Percentiles rank a stretch among this genome's conserved stretches.
phyloP scores from a whole-genome alignment of 2,113 vertebrate genomes.

The Channa maculata region DNA sequence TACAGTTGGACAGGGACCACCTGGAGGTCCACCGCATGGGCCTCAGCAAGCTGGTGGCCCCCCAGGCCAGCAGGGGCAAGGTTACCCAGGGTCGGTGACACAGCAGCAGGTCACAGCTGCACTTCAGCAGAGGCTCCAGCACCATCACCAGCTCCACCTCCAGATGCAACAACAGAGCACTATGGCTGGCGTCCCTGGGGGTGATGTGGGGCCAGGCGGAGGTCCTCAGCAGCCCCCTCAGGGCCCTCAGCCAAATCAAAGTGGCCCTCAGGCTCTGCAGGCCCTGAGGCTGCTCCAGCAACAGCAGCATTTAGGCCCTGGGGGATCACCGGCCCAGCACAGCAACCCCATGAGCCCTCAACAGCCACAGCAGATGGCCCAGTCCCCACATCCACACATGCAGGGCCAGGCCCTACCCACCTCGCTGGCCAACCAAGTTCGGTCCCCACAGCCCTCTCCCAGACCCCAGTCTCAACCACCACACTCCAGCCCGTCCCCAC shows the following conservation, averaged over 20 bases:
- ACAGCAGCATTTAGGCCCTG: conserved; percentile 81
- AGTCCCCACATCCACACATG: conserved; percentile 89
- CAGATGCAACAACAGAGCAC: conserved; percentile 82
- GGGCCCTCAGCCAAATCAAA: conserved; percentile 76
- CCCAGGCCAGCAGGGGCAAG: conserved; percentile 87
- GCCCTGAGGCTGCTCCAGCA: conserved; percentile 87
- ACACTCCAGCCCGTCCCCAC: conserved; percentile 96
- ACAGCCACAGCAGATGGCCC: conserved; percentile 89
- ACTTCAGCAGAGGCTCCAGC: conserved; percentile 82
- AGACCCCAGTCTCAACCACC: conserved; percentile 95
- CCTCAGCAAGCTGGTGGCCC: conserved; percentile 81
- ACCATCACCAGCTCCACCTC: conserved; percentile 79
- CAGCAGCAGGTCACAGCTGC: conserved; percentile 82
- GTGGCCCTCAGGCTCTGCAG: conserved; percentile 83
- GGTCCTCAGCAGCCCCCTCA: conserved; percentile 89
- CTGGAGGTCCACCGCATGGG: conserved; percentile 75
- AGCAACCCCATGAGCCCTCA: conserved; percentile 91
- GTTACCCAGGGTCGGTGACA: conserved; percentile 78
- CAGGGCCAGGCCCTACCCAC: conserved; percentile 89
- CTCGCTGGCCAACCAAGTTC: conserved; percentile 95
- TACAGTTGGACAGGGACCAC: conserved; percentile 85
- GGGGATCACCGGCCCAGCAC: conserved; percentile 88
- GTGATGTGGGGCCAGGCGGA: conserved; percentile 71
- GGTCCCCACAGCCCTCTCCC: conserved; percentile 95
- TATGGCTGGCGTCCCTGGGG: conserved; percentile 70